phyloP scores from a whole-genome alignment of 2,797 vertebrate species.

The Astyanax mexicanus region DNA sequence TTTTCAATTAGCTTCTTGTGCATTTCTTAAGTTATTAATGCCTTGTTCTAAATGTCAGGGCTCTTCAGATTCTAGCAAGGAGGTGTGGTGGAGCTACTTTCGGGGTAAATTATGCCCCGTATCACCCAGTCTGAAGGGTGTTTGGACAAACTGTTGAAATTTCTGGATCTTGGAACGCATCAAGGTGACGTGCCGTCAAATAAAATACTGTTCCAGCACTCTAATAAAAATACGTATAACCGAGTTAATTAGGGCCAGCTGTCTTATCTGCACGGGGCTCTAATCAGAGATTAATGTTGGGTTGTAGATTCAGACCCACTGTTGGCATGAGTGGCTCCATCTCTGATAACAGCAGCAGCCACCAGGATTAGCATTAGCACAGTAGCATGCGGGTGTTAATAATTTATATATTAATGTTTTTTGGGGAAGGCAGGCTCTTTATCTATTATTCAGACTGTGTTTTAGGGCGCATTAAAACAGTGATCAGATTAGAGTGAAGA shows the following conservation, averaged over 20 bases:
- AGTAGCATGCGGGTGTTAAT: conserved; percentile 32
- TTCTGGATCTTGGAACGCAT: too few species aligned
- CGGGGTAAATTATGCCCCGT: too few species aligned
- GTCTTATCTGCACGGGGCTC: not conserved
- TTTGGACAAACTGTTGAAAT: too few species aligned
- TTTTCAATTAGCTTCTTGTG: too few species aligned
- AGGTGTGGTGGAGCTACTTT: too few species aligned
- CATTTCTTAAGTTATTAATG: too few species aligned
- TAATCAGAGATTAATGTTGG: conserved; percentile 34
- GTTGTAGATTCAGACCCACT: conserved; percentile 6
- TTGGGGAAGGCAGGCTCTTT: conserved; percentile 32
- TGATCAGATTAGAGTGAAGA: not conserved
- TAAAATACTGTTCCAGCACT: not conserved
- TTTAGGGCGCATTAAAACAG: conserved; percentile 57
- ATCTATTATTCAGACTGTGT: conserved; percentile 47
- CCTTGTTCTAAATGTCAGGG: too few species aligned
- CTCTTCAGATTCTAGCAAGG: too few species aligned
- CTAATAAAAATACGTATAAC: not conserved
- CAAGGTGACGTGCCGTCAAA: not conserved
- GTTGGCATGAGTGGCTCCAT: conserved; percentile 29
- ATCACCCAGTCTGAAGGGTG: too few species aligned
- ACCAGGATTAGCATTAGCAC: conserved; percentile 29
- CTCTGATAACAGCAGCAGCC: conserved; percentile 23
- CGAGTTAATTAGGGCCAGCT: not conserved
- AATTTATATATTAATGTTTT: conserved; percentile 33